phyloP scores from a whole-genome alignment of 2,888 invertebrate genomes.

The Drosophila eohydei region DNA sequence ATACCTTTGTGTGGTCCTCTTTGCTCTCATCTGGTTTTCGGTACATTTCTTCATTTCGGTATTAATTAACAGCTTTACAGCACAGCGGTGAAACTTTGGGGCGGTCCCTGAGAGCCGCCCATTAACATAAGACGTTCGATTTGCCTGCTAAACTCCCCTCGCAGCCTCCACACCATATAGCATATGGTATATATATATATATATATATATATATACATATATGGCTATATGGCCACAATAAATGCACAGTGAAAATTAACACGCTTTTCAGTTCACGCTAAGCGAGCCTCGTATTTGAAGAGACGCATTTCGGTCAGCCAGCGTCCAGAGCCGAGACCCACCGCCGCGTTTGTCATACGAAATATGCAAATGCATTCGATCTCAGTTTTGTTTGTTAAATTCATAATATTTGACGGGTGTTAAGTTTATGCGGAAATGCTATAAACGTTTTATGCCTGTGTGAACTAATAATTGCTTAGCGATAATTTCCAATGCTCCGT shows the following conservation, averaged over 20 bases:
- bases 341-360: slow-evolving; percentile 72
- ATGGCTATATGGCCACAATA: slow-evolving; percentile 66
- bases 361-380: slow-evolving; percentile 72
- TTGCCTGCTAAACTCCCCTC: slow-evolving; percentile 45
- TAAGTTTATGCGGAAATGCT: slow-evolving; percentile 75
- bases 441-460: slow-evolving; percentile 72
- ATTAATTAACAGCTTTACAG: slow-evolving; percentile 80
- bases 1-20: slow-evolving; percentile 59
- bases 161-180: background rate
- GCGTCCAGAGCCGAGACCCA: slow-evolving; percentile 54
- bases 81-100: slow-evolving; percentile 77
- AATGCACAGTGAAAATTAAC: slow-evolving; percentile 81
- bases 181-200: slow-evolving; percentile 4
- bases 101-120: slow-evolving; percentile 56
- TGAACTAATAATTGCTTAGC: slow-evolving; percentile 70
- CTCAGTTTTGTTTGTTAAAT: slow-evolving; percentile 64
- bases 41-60: slow-evolving; percentile 64
- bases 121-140: slow-evolving; percentile 75
- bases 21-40: slow-evolving; percentile 33
- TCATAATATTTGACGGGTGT: slow-evolving; percentile 76
- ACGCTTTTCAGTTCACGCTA: slow-evolving; percentile 79
- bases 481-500: slow-evolving; percentile 54
- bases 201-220: slow-evolving; percentile 1
- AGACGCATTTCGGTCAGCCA: slow-evolving; percentile 29
- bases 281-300: slow-evolving; percentile 36